Percentiles rank a stretch among this genome's conserved stretches.
phyloP scores from a whole-genome alignment of 2,888 invertebrate species.

The Abscondita cerata region DNA sequence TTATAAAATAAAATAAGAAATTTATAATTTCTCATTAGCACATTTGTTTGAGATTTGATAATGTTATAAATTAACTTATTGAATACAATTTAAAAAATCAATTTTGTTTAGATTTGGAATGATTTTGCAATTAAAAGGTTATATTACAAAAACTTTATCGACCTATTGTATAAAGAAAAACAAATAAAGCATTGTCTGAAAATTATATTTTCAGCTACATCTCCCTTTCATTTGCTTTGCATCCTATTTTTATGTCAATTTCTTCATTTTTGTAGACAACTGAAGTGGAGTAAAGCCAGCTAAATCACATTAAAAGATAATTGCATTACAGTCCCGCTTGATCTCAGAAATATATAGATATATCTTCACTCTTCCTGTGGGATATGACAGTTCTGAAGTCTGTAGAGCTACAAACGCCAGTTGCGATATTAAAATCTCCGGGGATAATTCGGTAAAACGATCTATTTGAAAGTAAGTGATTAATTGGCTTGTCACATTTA shows the following conservation, averaged over 20 bases:
- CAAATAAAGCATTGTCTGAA: constrained; percentile 8
- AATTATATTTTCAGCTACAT: constrained; percentile 27
- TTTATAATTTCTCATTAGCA: background rate
- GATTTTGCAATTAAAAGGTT: constrained; percentile 2
- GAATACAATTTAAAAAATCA: constrained; percentile 1
- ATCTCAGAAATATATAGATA: constrained; percentile 46
- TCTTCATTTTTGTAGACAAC: constrained; percentile 42
- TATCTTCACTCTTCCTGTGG: constrained; percentile 37
- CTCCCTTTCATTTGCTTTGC: constrained; percentile 26
- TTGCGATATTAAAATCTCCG: constrained; percentile 42
- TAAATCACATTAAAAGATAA: constrained; percentile 49
- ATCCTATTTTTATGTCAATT: constrained; percentile 43
- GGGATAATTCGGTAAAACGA: constrained; percentile 25
- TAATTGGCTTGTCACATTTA: constrained; percentile 45
- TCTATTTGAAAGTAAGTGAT: constrained; percentile 41
- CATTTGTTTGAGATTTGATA: background rate
- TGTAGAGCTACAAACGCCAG: constrained; percentile 37
- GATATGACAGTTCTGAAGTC: constrained; percentile 37
- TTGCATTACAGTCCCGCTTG: constrained; percentile 46
- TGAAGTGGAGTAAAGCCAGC: constrained; percentile 38
- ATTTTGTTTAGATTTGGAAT: background rate
- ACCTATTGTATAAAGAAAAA: constrained; percentile 1
- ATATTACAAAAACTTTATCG: constrained; percentile 2
- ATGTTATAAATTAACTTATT: background rate
- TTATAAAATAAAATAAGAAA: no score